Evolutionary conservation across 2,113 vertebrate genomes (phyloP).

Genomic region (Petrocephalus zakoni): DNA sequence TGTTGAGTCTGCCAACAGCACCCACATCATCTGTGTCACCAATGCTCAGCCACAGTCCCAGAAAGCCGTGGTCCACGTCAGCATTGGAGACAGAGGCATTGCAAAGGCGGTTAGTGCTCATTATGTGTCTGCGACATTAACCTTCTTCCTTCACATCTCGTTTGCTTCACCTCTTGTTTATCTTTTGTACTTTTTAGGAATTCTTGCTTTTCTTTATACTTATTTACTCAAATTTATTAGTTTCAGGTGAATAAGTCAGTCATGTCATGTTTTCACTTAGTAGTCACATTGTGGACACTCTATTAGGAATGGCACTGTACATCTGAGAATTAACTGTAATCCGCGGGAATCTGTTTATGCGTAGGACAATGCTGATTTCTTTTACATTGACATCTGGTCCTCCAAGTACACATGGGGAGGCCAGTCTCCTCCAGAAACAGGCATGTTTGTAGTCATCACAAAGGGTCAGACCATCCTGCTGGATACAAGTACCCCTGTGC

Average conservation of each 20-base stretch:
- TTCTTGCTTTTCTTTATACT: not conserved
- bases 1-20: constrained; percentile 56
- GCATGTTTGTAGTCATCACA: constrained; percentile 68
- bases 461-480: constrained; percentile 73
- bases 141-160: not conserved
- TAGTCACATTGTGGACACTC: not conserved
- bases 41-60: constrained; percentile 59
- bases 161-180: not conserved
- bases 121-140: not conserved
- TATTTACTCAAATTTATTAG: not conserved
- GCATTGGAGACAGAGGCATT: constrained; percentile 54
- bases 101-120: constrained; percentile 57
- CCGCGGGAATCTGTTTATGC: not conserved
- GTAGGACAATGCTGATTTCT: constrained; percentile 67
- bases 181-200: not conserved
- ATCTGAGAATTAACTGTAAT: not conserved
- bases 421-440: constrained; percentile 64
- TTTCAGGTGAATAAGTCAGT: too few relatives aligned
- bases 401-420: constrained; percentile 80
- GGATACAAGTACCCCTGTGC: constrained; percentile 70
- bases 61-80: constrained; percentile 55
- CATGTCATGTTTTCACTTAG: not conserved
- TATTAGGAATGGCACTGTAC: not conserved
- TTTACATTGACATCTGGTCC: constrained; percentile 77
- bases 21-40: constrained; percentile 68